phyloP scores from a whole-genome alignment of 1,140 invertebrate species.

The Drosophila navojoa region DNA sequence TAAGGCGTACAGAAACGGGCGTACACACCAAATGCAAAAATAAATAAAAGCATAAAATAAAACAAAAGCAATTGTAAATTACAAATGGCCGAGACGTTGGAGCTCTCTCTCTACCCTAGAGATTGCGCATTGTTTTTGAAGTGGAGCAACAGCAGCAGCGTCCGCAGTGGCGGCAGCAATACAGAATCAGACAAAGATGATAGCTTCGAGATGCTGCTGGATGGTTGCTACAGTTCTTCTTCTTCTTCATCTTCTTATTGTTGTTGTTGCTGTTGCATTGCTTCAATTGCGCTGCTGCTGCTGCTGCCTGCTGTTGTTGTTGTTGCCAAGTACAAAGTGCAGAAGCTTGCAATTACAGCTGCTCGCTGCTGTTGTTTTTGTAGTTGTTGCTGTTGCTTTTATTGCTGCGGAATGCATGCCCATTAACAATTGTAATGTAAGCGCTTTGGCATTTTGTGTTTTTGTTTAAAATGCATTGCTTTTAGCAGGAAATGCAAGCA shows the following conservation, averaged over 20 bases:
- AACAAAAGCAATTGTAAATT: slow-evolving; percentile 77
- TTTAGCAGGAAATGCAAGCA: slow-evolving; percentile 54
- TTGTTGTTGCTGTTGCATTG: slow-evolving; percentile 16
- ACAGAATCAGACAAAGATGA: slow-evolving; percentile 41
- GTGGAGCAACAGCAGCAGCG: slow-evolving; percentile 56
- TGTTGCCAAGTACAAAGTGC: slow-evolving; percentile 57
- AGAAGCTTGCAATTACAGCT: slow-evolving; percentile 51
- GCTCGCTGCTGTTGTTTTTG: slow-evolving; percentile 32
- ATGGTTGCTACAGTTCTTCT: slow-evolving; percentile 5
- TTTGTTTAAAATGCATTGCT: slow-evolving; percentile 19
- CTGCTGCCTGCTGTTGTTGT: slow-evolving; percentile 49
- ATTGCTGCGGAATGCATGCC: slow-evolving; percentile 59
- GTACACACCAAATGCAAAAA: slow-evolving; percentile 35
- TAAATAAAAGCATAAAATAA: slow-evolving; percentile 25
- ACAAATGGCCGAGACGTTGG: slow-evolving; percentile 48
- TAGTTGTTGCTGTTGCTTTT: slow-evolving; percentile 28
- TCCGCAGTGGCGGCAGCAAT: slow-evolving; percentile 20
- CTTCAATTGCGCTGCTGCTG: slow-evolving; percentile 27
- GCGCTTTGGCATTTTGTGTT: slow-evolving; percentile 50
- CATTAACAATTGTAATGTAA: slow-evolving; percentile 75
- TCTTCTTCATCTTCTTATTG: slow-evolving; percentile 5
- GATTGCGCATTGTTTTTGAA: slow-evolving; percentile 71
- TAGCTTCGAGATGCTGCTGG: slow-evolving; percentile 47
- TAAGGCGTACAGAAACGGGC: slow-evolving; percentile 11
- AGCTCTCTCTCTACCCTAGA: slow-evolving; percentile 33